A percentile compares a stretch with the other conserved stretches of the same genome.
These are phyloP conservation scores for Cecropterus lyciades DNA, from an alignment of 1,140 invertebrate species.

Conservation along the genomic window DNA sequence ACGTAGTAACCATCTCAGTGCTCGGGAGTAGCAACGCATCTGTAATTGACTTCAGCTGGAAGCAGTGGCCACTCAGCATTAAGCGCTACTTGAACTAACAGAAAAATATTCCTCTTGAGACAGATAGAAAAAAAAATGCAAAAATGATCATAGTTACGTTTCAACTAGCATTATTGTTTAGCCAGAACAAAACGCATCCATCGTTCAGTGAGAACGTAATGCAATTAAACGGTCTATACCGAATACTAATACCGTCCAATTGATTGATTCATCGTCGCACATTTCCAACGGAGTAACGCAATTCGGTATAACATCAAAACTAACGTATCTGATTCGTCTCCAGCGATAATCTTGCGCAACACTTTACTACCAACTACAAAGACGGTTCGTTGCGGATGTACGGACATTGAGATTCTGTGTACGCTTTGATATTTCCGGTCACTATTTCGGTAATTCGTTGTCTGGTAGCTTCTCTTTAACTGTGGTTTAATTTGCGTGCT, in stretches of 20 bases:
- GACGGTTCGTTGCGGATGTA: constrained; percentile 23
- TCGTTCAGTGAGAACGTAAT: no score
- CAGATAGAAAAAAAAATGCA: no score
- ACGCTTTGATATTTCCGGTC: constrained; percentile 19
- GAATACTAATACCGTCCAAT: neutral
- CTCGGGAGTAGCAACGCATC: no score
- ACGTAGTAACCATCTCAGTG: no score
- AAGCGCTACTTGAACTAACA: no score
- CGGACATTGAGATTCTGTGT: constrained; percentile 22
- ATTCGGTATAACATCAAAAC: constrained; percentile 12
- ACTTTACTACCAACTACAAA: constrained; percentile 14
- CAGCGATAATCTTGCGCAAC: constrained; percentile 13
- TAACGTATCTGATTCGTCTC: neutral
- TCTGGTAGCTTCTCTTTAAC: neutral
- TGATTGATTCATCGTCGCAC: constrained; percentile 3
- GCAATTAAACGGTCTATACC: neutral
- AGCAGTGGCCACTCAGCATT: no score
- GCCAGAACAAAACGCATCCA: neutral
- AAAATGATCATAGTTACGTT: neutral
- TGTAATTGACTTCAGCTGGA: no score
- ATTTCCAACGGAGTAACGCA: neutral
- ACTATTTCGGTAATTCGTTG: constrained; percentile 14
- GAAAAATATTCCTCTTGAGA: no score
- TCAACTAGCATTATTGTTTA: neutral
- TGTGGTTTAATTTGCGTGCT: neutral